Base-by-base conservation (phyloP, 2,888 invertebrate species). In the Diarsia brunnea region DNA sequence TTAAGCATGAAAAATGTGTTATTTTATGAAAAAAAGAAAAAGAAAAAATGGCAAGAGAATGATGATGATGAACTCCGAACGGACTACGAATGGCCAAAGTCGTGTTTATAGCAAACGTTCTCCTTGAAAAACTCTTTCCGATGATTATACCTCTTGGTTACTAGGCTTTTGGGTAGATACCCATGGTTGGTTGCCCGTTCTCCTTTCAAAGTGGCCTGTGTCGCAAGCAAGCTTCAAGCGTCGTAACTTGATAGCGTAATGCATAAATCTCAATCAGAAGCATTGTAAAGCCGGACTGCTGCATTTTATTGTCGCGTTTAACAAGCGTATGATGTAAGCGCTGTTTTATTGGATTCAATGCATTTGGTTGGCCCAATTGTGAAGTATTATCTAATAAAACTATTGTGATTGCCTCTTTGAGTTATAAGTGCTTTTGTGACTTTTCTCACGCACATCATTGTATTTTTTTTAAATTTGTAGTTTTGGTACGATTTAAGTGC, bases 201-300 rank as follows among this genome's bases (percentile, higher is more conserved):
- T 43, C 43, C 63, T 84, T 82, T 83, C 81, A 74, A 72, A 73
- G 69, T 78, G 69, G 76, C 72, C 80, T 73, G 68, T 85, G 82
- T 85, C 76, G 69, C 71, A 80, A 79, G 78, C 69, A 61, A 51
- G 69, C 72, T 72, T 69, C 73, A 61, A 51, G 78, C 77, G 72
- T 78, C 73, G 86, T 84, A 89, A 89, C 83, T 82, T 81, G 79
- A 84, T 83, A 84, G 74, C 65, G 73, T 47, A 86, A 87, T 78
- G 67, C 89, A 89, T 93, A 93, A 92, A 92, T 93, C 87, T 90
- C 87, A 92, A 92, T 92, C 89, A 92, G 72, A 84, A 71, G 79
- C 82, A 88, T 89, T 88, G 84, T 87, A 84, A 73, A 77, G 77
- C 82, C 84, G 75, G 85, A 73, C 43, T 67, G 79, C 69, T 86